These are phyloP conservation scores for Nibea albiflora DNA, from an alignment of 2,113 vertebrate genomes.

Conservation along the genomic window DNA sequence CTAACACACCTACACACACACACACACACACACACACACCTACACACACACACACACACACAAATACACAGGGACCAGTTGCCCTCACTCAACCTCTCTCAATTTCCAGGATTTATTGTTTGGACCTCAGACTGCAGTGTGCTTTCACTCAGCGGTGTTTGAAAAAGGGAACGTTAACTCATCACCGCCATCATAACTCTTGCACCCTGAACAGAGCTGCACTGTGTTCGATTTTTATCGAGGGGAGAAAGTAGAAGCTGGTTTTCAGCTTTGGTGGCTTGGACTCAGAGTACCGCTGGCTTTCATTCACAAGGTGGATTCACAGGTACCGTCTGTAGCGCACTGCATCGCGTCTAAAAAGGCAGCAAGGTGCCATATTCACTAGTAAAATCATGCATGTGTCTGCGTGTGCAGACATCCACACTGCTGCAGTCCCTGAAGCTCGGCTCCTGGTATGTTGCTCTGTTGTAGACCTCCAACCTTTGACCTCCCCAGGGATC, in stretches of 20 bases:
- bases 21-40: conserved; percentile 43
- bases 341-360: not conserved
- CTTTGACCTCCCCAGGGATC: conserved; percentile 1
- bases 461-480: not conserved
- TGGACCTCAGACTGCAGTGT: conserved; percentile 30
- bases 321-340: not conserved
- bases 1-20: not conserved
- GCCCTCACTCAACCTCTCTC: conserved; percentile 29
- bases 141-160: conserved; percentile 53
- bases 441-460: conserved; percentile 10
- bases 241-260: not conserved
- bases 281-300: not conserved
- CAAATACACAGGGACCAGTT: conserved; percentile 7
- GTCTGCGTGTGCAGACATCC: not conserved
- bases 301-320: not conserved
- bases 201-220: conserved; percentile 38
- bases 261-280: not conserved
- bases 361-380: not conserved
- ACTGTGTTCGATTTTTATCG: conserved; percentile 38
- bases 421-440: conserved; percentile 3
- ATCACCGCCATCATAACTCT: conserved; percentile 30
- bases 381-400: not conserved
- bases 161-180: conserved; percentile 59
- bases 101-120: conserved; percentile 48
- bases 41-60: conserved; percentile 20